Conservation (phyloP, 2,797 vertebrate genomes). For the Spinibarbus caldwelli region DNA sequence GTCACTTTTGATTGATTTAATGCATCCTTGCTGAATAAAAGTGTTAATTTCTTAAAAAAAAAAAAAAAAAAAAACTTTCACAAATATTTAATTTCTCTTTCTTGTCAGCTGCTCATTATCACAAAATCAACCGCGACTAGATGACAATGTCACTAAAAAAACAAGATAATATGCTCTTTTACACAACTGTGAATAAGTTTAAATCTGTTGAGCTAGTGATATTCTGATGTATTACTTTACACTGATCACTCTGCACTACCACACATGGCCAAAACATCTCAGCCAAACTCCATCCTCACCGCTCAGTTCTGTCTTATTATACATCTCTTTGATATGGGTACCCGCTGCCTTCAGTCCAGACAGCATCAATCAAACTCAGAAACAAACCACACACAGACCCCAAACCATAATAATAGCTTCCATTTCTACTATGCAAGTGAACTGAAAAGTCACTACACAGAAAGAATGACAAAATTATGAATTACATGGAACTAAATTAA, state of each 20-base stretch:
- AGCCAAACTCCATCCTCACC: slow-evolving; percentile 26
- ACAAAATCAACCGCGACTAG: not conserved
- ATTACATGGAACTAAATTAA: slow-evolving; percentile 65
- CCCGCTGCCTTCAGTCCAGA: slow-evolving; percentile 63
- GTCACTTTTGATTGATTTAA: not conserved
- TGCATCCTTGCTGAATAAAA: slow-evolving; percentile 3
- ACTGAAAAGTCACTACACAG: slow-evolving; percentile 31
- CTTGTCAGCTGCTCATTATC: not conserved
- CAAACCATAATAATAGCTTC: slow-evolving; percentile 66
- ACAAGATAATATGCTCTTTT: not conserved
- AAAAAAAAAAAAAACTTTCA: not conserved
- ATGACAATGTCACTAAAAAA: not conserved
- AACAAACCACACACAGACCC: slow-evolving; percentile 67
- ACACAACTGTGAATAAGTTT: not conserved
- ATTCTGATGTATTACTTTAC: slow-evolving; percentile 16
- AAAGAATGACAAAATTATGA: slow-evolving; percentile 57
- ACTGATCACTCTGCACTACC: slow-evolving; percentile 36
- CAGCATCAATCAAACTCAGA: slow-evolving; percentile 71
- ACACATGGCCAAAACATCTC: slow-evolving; percentile 27
- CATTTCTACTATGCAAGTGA: slow-evolving; percentile 60
- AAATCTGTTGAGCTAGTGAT: not conserved
- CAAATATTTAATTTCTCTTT: not conserved
- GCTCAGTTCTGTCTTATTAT: slow-evolving; percentile 32
- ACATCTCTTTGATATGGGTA: slow-evolving; percentile 26
- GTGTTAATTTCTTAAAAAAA: not conserved